Percentiles rank a stretch among this genome's conserved stretches.
These are phyloP conservation scores for Tetanocera ferruginea DNA, from an alignment of 2,888 invertebrate genomes.

Conservation along the genomic window DNA sequence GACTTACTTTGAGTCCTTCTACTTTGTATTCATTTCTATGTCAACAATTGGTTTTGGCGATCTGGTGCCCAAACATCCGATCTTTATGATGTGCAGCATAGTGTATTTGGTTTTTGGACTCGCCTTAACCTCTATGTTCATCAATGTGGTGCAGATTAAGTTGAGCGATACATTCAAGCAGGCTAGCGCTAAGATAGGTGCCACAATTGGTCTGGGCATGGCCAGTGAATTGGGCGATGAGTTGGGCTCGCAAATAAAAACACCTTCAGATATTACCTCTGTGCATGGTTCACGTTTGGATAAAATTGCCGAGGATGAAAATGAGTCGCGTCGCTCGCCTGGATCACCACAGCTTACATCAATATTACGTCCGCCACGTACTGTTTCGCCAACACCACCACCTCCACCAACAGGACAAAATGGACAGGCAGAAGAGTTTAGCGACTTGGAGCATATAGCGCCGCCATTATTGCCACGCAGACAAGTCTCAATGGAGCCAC, in stretches of 20 bases:
- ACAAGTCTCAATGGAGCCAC: conserved; percentile 47
- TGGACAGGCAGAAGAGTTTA: not conserved
- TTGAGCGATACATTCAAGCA: conserved; percentile 85
- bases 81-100: conserved; percentile 90
- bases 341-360: conserved; percentile 49
- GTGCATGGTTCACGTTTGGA: conserved; percentile 61
- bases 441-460: conserved; percentile 45
- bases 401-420: conserved; percentile 45
- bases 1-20: conserved; percentile 94
- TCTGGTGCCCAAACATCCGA: conserved; percentile 88
- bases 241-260: conserved; percentile 53
- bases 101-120: conserved; percentile 94
- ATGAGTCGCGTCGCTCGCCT: conserved; percentile 7
- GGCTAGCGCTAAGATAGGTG: conserved; percentile 87
- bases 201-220: conserved; percentile 84
- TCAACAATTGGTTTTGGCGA: conserved; percentile 98
- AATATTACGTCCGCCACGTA: conserved; percentile 55
- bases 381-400: conserved; percentile 53
- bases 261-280: conserved; percentile 62
- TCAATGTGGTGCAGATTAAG: conserved; percentile 93
- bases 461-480: conserved; percentile 61
- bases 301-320: conserved; percentile 60
- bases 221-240: conserved; percentile 62
- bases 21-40: conserved; percentile 97
- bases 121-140: conserved; percentile 96